Evolutionary conservation across 1,140 invertebrate species (phyloP).

Genomic region (Brachionus calyciflorus): DNA sequence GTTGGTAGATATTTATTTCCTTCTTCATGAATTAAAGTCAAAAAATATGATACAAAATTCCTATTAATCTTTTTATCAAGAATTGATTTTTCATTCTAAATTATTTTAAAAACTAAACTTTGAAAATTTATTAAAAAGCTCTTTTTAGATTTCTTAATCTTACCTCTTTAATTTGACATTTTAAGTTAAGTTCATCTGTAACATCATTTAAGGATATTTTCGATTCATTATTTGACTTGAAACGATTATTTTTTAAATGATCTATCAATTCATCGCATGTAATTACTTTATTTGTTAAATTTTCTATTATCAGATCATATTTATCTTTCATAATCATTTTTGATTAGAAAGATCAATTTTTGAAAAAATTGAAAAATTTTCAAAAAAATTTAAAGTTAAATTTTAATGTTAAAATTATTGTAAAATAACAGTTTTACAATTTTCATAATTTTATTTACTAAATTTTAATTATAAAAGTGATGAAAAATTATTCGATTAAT

Average conservation of each 20-base stretch:
- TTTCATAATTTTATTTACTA: too few species aligned
- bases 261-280: not conserved
- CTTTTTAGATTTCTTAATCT: too few species aligned
- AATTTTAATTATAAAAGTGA: too few species aligned
- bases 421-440: too few species aligned
- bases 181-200: slow-evolving; percentile 19
- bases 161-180: too few species aligned
- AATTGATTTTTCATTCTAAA: not conserved
- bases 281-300: not conserved
- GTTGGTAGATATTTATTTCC: slow-evolving; percentile 32
- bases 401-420: too few species aligned
- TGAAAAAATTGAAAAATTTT: too few species aligned
- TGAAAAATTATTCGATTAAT: too few species aligned
- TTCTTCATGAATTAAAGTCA: slow-evolving; percentile 31
- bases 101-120: too few species aligned
- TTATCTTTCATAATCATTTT: slow-evolving; percentile 20
- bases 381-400: too few species aligned
- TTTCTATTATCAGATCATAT: slow-evolving; percentile 25
- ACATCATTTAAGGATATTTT: not conserved
- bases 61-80: slow-evolving; percentile 12
- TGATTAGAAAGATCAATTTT: not conserved
- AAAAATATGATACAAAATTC: slow-evolving; percentile 41
- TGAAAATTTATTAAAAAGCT: too few species aligned
- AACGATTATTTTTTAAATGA: slow-evolving; percentile 14
- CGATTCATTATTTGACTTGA: not conserved